Conservation (phyloP, 2,888 invertebrate genomes). For the Ephialtes manifestator region DNA sequence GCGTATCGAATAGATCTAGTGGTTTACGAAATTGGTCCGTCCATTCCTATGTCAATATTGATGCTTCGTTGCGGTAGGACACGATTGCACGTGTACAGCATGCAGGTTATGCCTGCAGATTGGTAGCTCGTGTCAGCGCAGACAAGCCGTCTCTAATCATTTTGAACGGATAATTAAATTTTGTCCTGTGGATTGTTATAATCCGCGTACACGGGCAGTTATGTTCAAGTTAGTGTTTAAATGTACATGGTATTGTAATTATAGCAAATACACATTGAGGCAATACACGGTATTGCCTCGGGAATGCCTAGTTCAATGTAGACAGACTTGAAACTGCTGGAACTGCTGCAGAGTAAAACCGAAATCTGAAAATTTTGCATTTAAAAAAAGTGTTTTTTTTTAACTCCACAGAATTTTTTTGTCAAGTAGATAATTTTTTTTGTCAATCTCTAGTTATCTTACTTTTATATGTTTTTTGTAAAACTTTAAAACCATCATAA, state of each 20-base stretch:
- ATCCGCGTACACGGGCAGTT: conserved; percentile 3
- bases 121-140: conserved; percentile 6
- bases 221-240: neutral
- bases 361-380: too few species aligned
- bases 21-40: conserved; percentile 43
- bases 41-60: conserved; percentile 74
- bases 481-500: too few species aligned
- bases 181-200: conserved; percentile 19
- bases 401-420: too few species aligned
- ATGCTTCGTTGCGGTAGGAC: conserved; percentile 53
- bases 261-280: conserved; percentile 10
- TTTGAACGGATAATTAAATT: conserved; percentile 43
- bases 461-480: neutral
- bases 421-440: too few species aligned
- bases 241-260: neutral
- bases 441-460: too few species aligned
- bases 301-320: too few species aligned
- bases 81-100: conserved; percentile 64
- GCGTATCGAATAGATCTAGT: conserved; percentile 27
- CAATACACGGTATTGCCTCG: too few species aligned
- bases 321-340: too few species aligned
- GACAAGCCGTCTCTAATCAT: neutral
- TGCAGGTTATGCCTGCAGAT: conserved; percentile 29
- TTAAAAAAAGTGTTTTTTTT: too few species aligned
- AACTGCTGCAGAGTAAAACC: too few species aligned